These are phyloP conservation scores for Drymodes brunneopygia DNA, from an alignment of 2,113 vertebrate genomes.

Conservation along the genomic window DNA sequence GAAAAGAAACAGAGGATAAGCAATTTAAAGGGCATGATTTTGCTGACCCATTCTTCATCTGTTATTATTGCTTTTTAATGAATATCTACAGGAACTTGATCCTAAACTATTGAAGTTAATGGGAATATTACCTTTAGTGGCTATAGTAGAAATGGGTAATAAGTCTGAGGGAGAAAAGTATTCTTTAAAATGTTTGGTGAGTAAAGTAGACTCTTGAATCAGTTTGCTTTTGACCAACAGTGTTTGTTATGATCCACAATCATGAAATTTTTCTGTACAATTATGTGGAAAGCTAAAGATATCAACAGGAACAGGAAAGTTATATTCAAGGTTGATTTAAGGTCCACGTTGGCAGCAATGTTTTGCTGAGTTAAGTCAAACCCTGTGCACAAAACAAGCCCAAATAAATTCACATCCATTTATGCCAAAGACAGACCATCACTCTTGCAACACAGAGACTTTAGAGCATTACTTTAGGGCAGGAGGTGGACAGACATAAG, in stretches of 20 bases:
- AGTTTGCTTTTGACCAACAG: not conserved
- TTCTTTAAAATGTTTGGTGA: not conserved
- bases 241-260: not conserved
- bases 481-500: not conserved
- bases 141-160: not conserved
- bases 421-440: not conserved
- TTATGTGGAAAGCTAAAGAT: not conserved
- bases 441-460: not conserved
- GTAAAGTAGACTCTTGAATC: not conserved
- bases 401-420: not conserved
- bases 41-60: not conserved
- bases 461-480: not conserved
- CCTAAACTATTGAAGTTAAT: not conserved
- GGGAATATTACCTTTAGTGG: not conserved
- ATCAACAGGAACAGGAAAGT: not conserved
- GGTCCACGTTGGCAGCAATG: not conserved
- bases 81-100: not conserved
- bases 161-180: not conserved
- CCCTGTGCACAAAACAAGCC: not conserved
- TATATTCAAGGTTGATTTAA: not conserved
- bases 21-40: not conserved
- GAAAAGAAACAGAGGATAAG: not conserved
- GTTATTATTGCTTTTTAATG: conserved; percentile 40
- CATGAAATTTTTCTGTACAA: not conserved
- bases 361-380: not conserved